phyloP scores from a whole-genome alignment of 1,140 invertebrate species.

The Gonioctena quinquepunctata region DNA sequence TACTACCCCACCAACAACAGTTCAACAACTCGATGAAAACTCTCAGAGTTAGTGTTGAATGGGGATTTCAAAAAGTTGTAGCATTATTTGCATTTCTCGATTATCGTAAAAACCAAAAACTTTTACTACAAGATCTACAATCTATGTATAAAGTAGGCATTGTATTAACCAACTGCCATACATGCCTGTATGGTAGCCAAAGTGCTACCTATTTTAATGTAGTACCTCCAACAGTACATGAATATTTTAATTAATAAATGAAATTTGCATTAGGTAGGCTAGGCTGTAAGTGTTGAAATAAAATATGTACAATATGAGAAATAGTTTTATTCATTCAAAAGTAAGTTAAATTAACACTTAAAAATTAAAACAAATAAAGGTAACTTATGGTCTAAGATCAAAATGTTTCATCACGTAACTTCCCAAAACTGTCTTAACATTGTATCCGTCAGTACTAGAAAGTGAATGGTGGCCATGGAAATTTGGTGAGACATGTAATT shows the following conservation, averaged over 20 bases:
- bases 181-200: conserved; percentile 29
- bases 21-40: neutral
- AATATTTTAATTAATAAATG: neutral
- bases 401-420: too few relatives aligned
- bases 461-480: too few relatives aligned
- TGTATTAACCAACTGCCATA: conserved; percentile 30
- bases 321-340: too few relatives aligned
- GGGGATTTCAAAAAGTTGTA: conserved; percentile 29
- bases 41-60: conserved; percentile 20
- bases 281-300: neutral
- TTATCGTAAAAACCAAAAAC: conserved; percentile 30
- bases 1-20: neutral
- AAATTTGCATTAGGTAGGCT: too few relatives aligned
- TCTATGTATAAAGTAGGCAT: conserved; percentile 16
- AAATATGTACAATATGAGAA: too few relatives aligned
- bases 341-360: too few relatives aligned
- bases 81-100: conserved; percentile 27
- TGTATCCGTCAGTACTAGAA: too few relatives aligned
- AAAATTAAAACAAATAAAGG: too few relatives aligned
- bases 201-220: neutral
- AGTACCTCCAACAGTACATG: neutral
- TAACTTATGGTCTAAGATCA: too few relatives aligned
- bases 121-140: conserved; percentile 25
- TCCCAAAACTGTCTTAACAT: too few relatives aligned
- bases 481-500: too few relatives aligned